Evolutionary conservation across 37 sponge, comb jelly and placozoan species (phyloP).

Genomic region (Theonella swinhoei): DNA sequence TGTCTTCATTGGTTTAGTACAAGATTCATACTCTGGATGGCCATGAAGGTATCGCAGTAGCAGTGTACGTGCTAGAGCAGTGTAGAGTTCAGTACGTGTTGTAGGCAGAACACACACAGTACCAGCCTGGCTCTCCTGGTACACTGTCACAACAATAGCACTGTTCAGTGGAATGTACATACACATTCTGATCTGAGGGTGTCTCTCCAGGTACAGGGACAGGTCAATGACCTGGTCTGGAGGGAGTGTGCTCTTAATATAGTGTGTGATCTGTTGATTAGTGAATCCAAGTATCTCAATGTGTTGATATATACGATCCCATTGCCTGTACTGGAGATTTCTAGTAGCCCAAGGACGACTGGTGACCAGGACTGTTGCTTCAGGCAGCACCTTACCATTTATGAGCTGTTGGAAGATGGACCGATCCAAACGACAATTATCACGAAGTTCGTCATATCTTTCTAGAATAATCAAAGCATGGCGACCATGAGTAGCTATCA

Average conservation of each 20-base stretch:
- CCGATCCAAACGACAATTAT: background rate
- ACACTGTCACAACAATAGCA: constrained; percentile 12
- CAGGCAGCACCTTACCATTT: background rate
- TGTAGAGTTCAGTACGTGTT: no score
- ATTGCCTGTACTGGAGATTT: background rate
- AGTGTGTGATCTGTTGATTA: no score
- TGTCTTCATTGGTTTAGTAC: no score
- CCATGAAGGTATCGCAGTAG: no score
- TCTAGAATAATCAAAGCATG: constrained; percentile 5
- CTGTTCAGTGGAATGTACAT: constrained; percentile 12
- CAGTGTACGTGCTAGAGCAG: no score
- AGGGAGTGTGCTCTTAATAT: no score
- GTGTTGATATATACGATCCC: background rate
- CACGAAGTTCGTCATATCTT: constrained; percentile 10
- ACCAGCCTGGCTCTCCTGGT: no score
- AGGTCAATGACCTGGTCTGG: no score
- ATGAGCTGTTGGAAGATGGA: constrained; percentile 1
- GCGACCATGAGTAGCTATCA: background rate
- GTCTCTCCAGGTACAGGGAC: no score
- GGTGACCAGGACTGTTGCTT: background rate
- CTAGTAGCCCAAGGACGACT: constrained; percentile 16
- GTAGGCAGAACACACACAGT: no score
- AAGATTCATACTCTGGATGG: no score
- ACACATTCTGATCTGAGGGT: no score
- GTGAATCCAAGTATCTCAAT: constrained; percentile 8